Conservation (phyloP, 1,140 invertebrate genomes). For the Sarcophaga bullata region DNA sequence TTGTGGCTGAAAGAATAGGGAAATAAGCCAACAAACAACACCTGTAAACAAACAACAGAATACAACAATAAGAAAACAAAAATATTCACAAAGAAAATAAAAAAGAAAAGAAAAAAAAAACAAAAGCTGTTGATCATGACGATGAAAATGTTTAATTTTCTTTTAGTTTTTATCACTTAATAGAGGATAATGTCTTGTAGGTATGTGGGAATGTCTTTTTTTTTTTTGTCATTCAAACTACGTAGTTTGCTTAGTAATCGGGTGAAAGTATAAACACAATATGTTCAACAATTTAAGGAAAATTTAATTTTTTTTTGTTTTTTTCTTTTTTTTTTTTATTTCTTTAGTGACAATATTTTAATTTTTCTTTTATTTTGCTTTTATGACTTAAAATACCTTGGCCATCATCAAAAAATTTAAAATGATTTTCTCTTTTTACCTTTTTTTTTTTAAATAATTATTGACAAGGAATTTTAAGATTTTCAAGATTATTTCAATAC, state of each 20-base stretch:
- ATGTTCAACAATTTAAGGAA: not conserved
- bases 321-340: not conserved
- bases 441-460: not conserved
- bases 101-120: too few relatives aligned
- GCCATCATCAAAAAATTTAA: too few relatives aligned
- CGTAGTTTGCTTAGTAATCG: slow-evolving; percentile 17
- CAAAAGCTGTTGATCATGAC: not conserved
- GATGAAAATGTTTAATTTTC: not conserved
- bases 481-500: not conserved
- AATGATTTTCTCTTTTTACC: too few relatives aligned
- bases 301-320: not conserved
- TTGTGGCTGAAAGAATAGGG: not conserved
- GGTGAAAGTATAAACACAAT: slow-evolving; percentile 8
- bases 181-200: not conserved
- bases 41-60: not conserved
- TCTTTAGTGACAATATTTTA: too few relatives aligned
- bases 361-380: too few relatives aligned
- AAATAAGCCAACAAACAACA: not conserved
- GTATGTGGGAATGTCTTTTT: not conserved
- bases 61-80: not conserved
- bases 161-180: not conserved
- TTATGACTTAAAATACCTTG: too few relatives aligned
- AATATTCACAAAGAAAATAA: too few relatives aligned
- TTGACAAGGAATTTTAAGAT: slow-evolving; percentile 7
- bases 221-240: not conserved